Evolutionary conservation across 2,888 invertebrate genomes (phyloP).

Genomic region (Oligia fasciuncula): DNA sequence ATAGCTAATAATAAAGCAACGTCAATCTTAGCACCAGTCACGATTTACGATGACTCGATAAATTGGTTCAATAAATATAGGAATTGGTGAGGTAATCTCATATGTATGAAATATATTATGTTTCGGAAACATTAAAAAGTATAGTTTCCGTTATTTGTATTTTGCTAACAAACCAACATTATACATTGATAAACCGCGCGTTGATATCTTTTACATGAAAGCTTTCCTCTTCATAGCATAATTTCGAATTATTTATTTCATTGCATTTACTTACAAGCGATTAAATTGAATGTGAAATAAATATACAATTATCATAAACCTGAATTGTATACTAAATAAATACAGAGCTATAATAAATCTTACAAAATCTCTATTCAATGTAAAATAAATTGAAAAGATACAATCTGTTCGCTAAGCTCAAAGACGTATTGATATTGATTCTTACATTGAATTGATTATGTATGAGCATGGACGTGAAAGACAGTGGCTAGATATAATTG

Average conservation of each 20-base stretch:
- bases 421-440: conserved; percentile 53
- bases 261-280: neutral
- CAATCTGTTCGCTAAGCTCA: conserved; percentile 38
- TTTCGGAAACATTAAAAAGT: neutral
- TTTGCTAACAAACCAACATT: neutral
- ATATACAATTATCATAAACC: conserved; percentile 20
- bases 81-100: conserved; percentile 30
- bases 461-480: conserved; percentile 54
- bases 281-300: conserved; percentile 14
- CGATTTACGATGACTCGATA: conserved; percentile 26
- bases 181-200: conserved; percentile 37
- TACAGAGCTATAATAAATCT: conserved; percentile 46
- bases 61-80: conserved; percentile 35
- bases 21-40: conserved; percentile 26
- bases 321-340: conserved; percentile 32
- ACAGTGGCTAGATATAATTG: conserved; percentile 46
- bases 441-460: conserved; percentile 57
- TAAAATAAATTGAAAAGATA: conserved; percentile 56
- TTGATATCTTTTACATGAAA: conserved; percentile 59
- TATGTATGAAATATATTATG: neutral
- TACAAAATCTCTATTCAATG: conserved; percentile 57
- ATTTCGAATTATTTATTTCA: neutral
- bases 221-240: conserved; percentile 23
- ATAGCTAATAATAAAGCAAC: conserved; percentile 19
- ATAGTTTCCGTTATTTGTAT: neutral